phyloP scores from a whole-genome alignment of 2,888 invertebrate genomes.

The Drosophila maculinotata region DNA sequence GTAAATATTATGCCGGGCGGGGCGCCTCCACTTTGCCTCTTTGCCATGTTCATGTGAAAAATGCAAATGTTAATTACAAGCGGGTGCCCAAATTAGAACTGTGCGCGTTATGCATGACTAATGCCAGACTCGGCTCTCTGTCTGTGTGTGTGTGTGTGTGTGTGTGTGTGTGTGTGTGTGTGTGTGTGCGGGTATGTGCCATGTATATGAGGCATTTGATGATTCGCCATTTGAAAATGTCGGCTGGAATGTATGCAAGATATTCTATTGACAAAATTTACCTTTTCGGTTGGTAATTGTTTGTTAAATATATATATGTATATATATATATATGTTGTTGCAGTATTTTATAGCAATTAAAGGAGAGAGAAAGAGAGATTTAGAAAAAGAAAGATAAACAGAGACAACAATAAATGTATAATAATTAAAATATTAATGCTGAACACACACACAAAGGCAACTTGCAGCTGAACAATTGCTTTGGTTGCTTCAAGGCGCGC shows the following conservation, averaged over 20 bases:
- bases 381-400: conserved; percentile 40
- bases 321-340: conserved; percentile 41
- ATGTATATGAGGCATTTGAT: conserved; percentile 17
- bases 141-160: conserved; percentile 1
- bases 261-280: conserved; percentile 58
- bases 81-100: conserved; percentile 56
- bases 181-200: not conserved
- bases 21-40: not conserved
- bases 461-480: conserved; percentile 12
- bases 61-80: conserved; percentile 74
- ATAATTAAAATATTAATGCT: conserved; percentile 33
- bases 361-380: conserved; percentile 33
- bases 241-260: conserved; percentile 41
- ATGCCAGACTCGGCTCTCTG: conserved; percentile 38
- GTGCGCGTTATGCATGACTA: conserved; percentile 60
- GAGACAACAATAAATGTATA: conserved; percentile 47
- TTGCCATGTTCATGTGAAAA: conserved; percentile 50
- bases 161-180: conserved; percentile 13
- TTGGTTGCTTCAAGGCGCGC: conserved; percentile 44
- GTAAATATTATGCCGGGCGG: conserved; percentile 49
- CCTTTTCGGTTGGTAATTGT: conserved; percentile 61
- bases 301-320: conserved; percentile 33
- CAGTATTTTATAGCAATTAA: conserved; percentile 29
- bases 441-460: conserved; percentile 30
- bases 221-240: conserved; percentile 24